Conservation (phyloP, 2,888 invertebrate genomes). For the Nasonovia ribisnigri region DNA sequence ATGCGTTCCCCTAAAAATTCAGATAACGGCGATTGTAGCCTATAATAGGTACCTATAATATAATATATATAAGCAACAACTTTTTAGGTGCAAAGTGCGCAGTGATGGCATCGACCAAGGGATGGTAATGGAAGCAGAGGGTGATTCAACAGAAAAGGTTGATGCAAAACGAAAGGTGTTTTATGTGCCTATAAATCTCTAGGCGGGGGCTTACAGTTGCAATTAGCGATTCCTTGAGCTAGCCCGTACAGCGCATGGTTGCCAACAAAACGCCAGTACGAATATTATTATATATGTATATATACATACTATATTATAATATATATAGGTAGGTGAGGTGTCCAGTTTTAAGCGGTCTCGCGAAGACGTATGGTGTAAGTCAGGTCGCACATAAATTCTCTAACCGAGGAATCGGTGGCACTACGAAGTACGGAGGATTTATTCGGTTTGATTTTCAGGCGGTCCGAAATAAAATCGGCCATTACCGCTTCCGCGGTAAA, state of each 20-base stretch:
- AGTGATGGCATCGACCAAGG: not conserved
- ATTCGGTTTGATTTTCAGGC: conserved; percentile 52
- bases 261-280: not conserved
- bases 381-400: conserved; percentile 22
- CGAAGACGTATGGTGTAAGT: conserved; percentile 10
- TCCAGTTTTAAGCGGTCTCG: not conserved
- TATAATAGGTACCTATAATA: not conserved
- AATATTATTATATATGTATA: not conserved
- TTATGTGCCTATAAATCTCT: conserved; percentile 36
- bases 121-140: not conserved
- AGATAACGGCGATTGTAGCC: not conserved
- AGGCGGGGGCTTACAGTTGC: not conserved
- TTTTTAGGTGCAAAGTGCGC: not conserved
- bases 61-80: not conserved
- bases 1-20: not conserved
- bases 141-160: not conserved
- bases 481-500: not conserved
- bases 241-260: not conserved
- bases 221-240: conserved; percentile 29
- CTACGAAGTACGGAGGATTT: conserved; percentile 20
- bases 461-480: conserved; percentile 45
- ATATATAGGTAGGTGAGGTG: not conserved
- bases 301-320: too few species aligned
- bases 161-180: conserved; percentile 21
- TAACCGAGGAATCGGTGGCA: not conserved